Percentiles rank a stretch among this genome's conserved stretches.
These are phyloP conservation scores for Acleris emargana DNA, from an alignment of 2,888 invertebrate genomes.

Conservation along the genomic window DNA sequence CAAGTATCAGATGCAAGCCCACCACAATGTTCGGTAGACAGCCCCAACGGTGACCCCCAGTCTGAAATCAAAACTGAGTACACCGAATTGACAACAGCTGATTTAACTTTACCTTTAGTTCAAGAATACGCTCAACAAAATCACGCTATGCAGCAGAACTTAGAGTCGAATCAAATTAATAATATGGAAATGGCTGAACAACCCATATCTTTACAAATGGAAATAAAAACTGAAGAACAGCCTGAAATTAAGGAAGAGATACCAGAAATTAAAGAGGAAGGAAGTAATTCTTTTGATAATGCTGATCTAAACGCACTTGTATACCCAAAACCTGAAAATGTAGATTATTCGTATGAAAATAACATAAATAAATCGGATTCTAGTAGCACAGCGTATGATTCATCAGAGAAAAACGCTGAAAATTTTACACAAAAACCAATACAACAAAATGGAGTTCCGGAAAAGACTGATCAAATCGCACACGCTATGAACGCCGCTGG, in stretches of 20 bases:
- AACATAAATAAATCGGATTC: constrained; percentile 42
- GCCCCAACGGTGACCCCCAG: constrained; percentile 64
- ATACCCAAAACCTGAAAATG: constrained; percentile 47
- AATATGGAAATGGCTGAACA: constrained; percentile 50
- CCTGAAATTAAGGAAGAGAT: constrained; percentile 63
- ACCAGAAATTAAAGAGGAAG: constrained; percentile 55
- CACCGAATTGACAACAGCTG: constrained; percentile 76
- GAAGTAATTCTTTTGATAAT: constrained; percentile 48
- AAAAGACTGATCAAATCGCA: constrained; percentile 73
- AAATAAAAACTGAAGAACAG: constrained; percentile 60
- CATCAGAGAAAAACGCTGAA: constrained; percentile 43
- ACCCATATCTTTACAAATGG: constrained; percentile 57
- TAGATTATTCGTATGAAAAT: constrained; percentile 49
- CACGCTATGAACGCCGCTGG: constrained; percentile 78
- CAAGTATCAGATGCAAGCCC: constrained; percentile 76
- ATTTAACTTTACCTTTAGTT: constrained; percentile 64
- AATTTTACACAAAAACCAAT: constrained; percentile 40
- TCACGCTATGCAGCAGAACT: constrained; percentile 45
- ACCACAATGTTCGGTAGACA: constrained; percentile 71
- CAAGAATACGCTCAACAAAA: constrained; percentile 64
- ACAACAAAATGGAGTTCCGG: constrained; percentile 53
- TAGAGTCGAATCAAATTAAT: constrained; percentile 50
- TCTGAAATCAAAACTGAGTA: constrained; percentile 72
- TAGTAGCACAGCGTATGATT: constrained; percentile 45
- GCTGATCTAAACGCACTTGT: constrained; percentile 46